Evolutionary conservation across 2,888 invertebrate genomes (phyloP), one percentile per base, ranked within the genome.

Genomic region (Cryptus viduatorius): DNA sequence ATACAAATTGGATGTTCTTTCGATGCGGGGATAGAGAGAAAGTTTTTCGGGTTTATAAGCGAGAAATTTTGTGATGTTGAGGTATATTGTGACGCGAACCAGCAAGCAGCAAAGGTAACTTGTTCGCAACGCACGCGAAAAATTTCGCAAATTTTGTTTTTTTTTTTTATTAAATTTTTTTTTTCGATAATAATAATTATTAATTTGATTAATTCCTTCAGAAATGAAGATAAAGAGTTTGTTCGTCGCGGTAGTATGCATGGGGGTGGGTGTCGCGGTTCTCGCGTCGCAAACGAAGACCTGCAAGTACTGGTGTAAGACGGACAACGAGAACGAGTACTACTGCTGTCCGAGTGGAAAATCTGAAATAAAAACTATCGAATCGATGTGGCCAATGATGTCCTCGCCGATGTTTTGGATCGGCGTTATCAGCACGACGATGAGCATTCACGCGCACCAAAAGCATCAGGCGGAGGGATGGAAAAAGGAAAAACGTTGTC

Each of bases 301-400:
- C 8, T 91, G 91, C 82, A 89, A 79, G 78, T 91, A 91, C 65
- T 91, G 91, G 91, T 91, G 91, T 75, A 89, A 82, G 37, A 79
- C 86, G 4, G 61, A 56, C 14, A 14, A 71, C 12, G 56, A 73
- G 12, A 19, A 71, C 44, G 67, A 59, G 37, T 91, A 89, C 61
- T 91, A 90, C 65, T 91, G 91, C 59, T 91, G 91, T 50, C 88
- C 90, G 4, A 84, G 50, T 16, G 89, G 88, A 64, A 84, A 85
- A 64, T 37, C 42, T 0, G 88, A 87, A 0, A 53, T 67, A 0
- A 76, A 69, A 67, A 29, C 72, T 16, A 19, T 16, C 10, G 76
- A 82, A 29, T 31, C 80, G 1, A 8, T 31, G 19, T 89, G 87
- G 88, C 80, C 84, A 24, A 56, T 81, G 0, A 81, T 87, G 4